Evolutionary conservation across 2,888 invertebrate species (phyloP).

Genomic region (Polylopha cassiicola): DNA sequence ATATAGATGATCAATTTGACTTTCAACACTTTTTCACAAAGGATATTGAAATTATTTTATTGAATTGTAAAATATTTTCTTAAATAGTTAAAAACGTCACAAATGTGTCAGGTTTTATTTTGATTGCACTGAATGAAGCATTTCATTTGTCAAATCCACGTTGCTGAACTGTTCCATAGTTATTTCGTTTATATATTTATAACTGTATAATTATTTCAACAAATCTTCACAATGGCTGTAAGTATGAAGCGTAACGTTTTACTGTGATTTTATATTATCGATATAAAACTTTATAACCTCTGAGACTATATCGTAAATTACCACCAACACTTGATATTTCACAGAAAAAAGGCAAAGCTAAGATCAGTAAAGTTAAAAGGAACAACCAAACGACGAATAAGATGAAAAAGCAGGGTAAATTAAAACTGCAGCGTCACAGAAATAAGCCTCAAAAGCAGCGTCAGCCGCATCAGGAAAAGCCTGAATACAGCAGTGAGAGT

Average conservation of each 20-base stretch:
- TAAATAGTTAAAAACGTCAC: background rate
- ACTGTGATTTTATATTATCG: background rate
- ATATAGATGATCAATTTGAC: too few relatives aligned
- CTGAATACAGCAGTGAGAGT: constrained; percentile 64
- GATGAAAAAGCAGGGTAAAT: constrained; percentile 73
- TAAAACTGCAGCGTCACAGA: constrained; percentile 66
- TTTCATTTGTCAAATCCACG: constrained; percentile 29
- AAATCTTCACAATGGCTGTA: constrained; percentile 51
- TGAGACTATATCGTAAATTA: constrained; percentile 1
- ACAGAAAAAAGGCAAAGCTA: constrained; percentile 73
- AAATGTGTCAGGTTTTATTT: background rate
- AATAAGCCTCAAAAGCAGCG: constrained; percentile 55
- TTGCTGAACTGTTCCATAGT: constrained; percentile 25
- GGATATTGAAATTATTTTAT: too few relatives aligned
- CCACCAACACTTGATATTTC: constrained; percentile 26
- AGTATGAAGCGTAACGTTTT: constrained; percentile 29
- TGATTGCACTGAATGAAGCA: background rate
- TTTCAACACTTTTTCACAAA: too few relatives aligned
- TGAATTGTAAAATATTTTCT: background rate
- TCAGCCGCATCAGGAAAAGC: constrained; percentile 41
- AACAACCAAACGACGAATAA: constrained; percentile 78
- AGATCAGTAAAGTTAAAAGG: constrained; percentile 75
- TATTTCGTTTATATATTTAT: background rate
- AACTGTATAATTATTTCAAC: background rate
- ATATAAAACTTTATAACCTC: background rate